A percentile compares a stretch with the other conserved stretches of the same genome.
Evolutionary conservation across 2,797 vertebrate species (phyloP).

Genomic region (Acanthiza pusilla): DNA sequence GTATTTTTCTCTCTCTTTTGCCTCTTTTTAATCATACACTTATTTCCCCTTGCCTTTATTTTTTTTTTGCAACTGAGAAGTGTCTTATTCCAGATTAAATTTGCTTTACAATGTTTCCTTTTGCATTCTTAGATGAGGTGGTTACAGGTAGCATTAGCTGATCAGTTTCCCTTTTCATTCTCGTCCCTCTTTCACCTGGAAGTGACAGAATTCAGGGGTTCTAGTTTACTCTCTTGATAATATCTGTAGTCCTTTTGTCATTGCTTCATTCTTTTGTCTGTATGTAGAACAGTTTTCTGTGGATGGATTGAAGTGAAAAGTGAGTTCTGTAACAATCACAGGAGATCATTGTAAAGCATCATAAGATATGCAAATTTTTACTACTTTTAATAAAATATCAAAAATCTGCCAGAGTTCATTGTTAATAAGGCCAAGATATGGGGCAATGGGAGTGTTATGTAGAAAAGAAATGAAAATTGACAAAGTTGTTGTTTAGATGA

Average conservation of each 20-base stretch:
- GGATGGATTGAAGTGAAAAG: not conserved
- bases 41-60: not conserved
- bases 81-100: not conserved
- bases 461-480: not conserved
- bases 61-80: not conserved
- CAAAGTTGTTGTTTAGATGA: not conserved
- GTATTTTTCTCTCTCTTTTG: slow-evolving; percentile 32
- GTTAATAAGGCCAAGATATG: not conserved
- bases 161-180: not conserved
- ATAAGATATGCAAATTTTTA: not conserved
- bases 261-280: not conserved
- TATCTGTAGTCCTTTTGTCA: not conserved
- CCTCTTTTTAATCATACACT: not conserved
- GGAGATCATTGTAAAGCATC: not conserved
- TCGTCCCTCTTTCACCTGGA: not conserved
- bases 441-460: not conserved
- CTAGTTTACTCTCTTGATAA: not conserved
- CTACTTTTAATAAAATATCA: not conserved
- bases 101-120: slow-evolving; percentile 27
- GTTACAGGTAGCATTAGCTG: not conserved
- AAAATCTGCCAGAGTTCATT: not conserved
- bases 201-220: not conserved
- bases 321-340: not conserved
- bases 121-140: slow-evolving; percentile 5
- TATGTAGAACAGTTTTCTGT: not conserved